Percentiles rank a stretch among this genome's conserved stretches.
Conservation (phyloP, 2,888 invertebrate genomes). For the Apamea anceps region DNA sequence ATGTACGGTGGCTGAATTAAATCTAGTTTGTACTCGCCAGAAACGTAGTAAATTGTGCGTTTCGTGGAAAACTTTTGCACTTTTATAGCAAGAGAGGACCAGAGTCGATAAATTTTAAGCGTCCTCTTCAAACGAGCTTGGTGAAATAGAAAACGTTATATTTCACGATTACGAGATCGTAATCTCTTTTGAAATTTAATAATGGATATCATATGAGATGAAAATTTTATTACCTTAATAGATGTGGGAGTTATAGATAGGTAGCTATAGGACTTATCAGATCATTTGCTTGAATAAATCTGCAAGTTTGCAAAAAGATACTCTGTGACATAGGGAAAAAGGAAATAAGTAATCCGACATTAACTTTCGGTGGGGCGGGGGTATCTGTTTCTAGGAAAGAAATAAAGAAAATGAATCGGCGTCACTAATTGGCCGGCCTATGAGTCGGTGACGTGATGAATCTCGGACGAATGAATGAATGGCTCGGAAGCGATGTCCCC, state of each 20-base stretch:
- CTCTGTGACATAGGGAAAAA: constrained; percentile 34
- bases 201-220: constrained; percentile 78
- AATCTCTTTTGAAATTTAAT: constrained; percentile 85
- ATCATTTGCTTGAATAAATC: constrained; percentile 30
- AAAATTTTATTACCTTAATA: constrained; percentile 76
- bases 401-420: constrained; percentile 77
- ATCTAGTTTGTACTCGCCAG: constrained; percentile 74
- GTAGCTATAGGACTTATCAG: constrained; percentile 27
- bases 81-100: constrained; percentile 79
- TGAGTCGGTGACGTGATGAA: constrained; percentile 79
- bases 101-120: constrained; percentile 82
- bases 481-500: constrained; percentile 71
- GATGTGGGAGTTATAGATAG: constrained; percentile 42
- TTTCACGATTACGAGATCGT: constrained; percentile 83
- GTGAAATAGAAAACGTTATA: constrained; percentile 80
- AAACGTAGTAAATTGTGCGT: constrained; percentile 80
- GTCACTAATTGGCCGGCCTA: constrained; percentile 78
- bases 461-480: constrained; percentile 78
- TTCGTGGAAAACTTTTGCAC: constrained; percentile 80
- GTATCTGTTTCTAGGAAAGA: constrained; percentile 60
- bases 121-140: constrained; percentile 79
- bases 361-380: constrained; percentile 51
- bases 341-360: constrained; percentile 59
- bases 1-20: constrained; percentile 71
- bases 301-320: constrained; percentile 28